Evolutionary conservation across 2,888 invertebrate species (phyloP), one percentile per base, ranked within the genome.

Genomic region (Pollenia amentaria): DNA sequence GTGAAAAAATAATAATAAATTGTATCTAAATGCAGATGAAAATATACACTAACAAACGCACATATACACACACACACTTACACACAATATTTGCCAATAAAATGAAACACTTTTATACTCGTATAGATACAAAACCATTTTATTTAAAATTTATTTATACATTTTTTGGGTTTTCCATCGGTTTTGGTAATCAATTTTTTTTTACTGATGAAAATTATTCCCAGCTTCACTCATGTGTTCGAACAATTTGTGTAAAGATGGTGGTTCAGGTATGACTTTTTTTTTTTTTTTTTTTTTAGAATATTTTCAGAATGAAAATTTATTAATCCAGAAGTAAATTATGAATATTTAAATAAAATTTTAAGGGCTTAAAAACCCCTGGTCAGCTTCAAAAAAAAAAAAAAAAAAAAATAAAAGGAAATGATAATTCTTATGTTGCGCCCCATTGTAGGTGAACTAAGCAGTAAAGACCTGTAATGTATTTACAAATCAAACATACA

Each of bases 1-100:
- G 80, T 80, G 70, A 46, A 80, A 62, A 72, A 64, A 69, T 65
- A 73, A 65, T 72, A 80, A 80, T 73, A 73, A 73, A 64, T 80
- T 73, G 80, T 80, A 80, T 73, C 40, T 80, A 73, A 72, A 72
- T 72, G n/a, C 44, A 48, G n/a, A 51, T n/a, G 48, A 69, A 51
- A 42, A 16, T 3, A 6, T 1, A 9, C 51, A 18, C 21, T 14
- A 18, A 53, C 12, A 62, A 53, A 18, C 42, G 9, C 11, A 16
- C 38, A 46, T 46, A 44, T 14, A n/a, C 16, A 14, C 70, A 12
- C 42, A 8, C 65, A 46, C 16, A 11, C 38, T 51, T 48, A 48
- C 60, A n/a, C 48, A 51, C 29, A 29, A 29, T 78, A 65, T 73
- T 80, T 64, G 72, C 72, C 64, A 80, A 72, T 72, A 72, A 80